Evolutionary conservation across 2,888 invertebrate species (phyloP), one percentile per base, ranked within the genome.

Genomic region (Acanthococcus lagerstroemiae): DNA sequence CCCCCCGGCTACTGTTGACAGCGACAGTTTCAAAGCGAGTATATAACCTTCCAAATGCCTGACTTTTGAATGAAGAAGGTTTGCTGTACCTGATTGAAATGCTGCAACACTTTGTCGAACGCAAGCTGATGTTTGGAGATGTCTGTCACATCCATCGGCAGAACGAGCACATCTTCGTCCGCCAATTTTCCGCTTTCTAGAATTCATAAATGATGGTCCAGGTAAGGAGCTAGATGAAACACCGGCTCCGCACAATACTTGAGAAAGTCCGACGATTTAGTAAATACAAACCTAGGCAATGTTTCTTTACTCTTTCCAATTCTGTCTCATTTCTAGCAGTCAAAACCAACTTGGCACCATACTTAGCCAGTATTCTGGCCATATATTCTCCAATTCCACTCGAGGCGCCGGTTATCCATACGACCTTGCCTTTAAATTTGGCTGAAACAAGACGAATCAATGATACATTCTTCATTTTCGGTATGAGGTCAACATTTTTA

Each of bases 391-490:
- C 90, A 69, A 91, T 90, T 15, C 90, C 90, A 77, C 87, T 87
- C 0, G 90, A 90, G 0, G 90, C 88, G 48, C 90, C 90, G 1
- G 88, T 88, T 70, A 91, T 84, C 85, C 90, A 91, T 1, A 89
- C 83, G 3, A 90, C 88, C 75, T 88, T 84, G 0, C 84, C 84
- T 50, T 77, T 76, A 60, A 86, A 75, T 3, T 76, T 74, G 45
- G 77, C 83, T 83, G 68, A 55, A 72, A 69, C 67, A 69, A 67
- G 68, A 44, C 27, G 4, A 45, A 45, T 17, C 46, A 45, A n/a
- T n/a, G n/a, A n/a, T n/a, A n/a, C n/a, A n/a, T n/a, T n/a, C n/a
- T n/a, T n/a, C n/a, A n/a, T n/a, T n/a, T n/a, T n/a, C n/a, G n/a
- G n/a, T n/a, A n/a, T n/a, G n/a, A n/a, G n/a, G n/a, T n/a, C n/a